A percentile compares a stretch with the other conserved stretches of the same genome.
phyloP scores from a whole-genome alignment of 2,888 invertebrate species.

The Drosophila incognita region DNA sequence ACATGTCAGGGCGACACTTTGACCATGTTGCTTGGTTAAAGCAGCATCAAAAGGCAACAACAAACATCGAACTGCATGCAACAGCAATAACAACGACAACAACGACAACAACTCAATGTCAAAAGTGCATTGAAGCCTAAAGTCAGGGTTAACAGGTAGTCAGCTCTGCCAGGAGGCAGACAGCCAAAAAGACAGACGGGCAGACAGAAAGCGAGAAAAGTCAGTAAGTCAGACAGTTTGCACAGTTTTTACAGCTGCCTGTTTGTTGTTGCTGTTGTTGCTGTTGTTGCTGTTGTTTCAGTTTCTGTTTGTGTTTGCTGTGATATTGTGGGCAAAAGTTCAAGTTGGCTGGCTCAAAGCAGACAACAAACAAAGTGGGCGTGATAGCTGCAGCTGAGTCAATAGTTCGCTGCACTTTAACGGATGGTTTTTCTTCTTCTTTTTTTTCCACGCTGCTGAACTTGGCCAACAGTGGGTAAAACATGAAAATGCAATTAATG shows the following conservation, averaged over 20 bases:
- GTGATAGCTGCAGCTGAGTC: constrained; percentile 43
- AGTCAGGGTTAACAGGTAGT: constrained; percentile 71
- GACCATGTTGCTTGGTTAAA: constrained; percentile 59
- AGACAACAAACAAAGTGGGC: constrained; percentile 53
- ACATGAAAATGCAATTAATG: constrained; percentile 37
- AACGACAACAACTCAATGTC: constrained; percentile 72
- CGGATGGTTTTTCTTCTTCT: constrained; percentile 18
- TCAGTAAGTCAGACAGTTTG: constrained; percentile 52
- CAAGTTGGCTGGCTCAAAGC: constrained; percentile 47
- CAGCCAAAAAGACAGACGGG: constrained; percentile 10
- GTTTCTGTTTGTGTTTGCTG: constrained; percentile 36
- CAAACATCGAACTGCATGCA: constrained; percentile 16
- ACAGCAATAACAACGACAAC: constrained; percentile 28
- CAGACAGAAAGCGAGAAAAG: constrained; percentile 30
- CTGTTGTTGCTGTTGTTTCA: constrained; percentile 24
- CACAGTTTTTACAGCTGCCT: constrained; percentile 23
- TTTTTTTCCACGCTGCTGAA: constrained; percentile 16
- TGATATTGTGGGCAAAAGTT: constrained; percentile 56
- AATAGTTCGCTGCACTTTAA: constrained; percentile 43
- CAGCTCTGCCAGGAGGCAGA: constrained; percentile 40
- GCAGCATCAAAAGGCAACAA: constrained; percentile 13
- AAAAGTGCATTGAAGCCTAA: constrained; percentile 78
- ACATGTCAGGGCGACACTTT: constrained; percentile 78
- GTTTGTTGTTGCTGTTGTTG: constrained; percentile 24
- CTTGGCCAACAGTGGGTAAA: constrained; percentile 17